Conservation (phyloP, 2,888 invertebrate species). For the Calameuta pallipes region DNA sequence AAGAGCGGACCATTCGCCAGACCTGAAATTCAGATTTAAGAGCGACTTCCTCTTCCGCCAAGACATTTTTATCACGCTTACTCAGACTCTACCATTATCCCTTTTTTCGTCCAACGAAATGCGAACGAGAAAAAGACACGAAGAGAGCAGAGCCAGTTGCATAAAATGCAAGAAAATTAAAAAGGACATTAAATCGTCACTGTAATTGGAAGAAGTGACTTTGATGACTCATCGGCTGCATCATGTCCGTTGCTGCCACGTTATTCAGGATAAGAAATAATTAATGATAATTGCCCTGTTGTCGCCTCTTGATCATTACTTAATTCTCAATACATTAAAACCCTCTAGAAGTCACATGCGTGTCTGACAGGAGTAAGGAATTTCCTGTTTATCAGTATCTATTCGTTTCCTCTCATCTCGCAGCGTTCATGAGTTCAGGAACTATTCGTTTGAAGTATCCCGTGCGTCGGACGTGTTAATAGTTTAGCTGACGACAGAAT, state of each 20-base stretch:
- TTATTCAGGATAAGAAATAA: not conserved
- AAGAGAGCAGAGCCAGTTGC: not conserved
- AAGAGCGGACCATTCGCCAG: constrained; percentile 80
- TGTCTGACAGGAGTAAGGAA: not conserved
- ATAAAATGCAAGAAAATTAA: not conserved
- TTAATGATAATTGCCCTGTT: not conserved
- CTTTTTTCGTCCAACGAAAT: not conserved
- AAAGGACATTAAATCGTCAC: not conserved
- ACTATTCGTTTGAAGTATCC: not conserved
- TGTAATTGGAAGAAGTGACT: not conserved
- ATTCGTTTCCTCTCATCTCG: not conserved
- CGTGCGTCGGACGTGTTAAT: not conserved
- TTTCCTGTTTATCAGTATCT: not conserved
- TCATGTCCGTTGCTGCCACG: not conserved
- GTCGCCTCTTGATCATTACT: not conserved
- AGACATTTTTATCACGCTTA: not conserved
- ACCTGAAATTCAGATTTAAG: constrained; percentile 65
- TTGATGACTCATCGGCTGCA: not conserved
- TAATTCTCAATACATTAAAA: not conserved
- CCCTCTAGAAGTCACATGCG: not conserved
- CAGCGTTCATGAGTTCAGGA: not conserved
- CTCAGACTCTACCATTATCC: not conserved
- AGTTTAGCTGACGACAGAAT: not conserved
- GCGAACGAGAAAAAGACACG: not conserved
- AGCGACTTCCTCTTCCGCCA: not conserved